Evolutionary conservation across 2,797 vertebrate genomes (phyloP).

Genomic region (Phylloscopus collybita): DNA sequence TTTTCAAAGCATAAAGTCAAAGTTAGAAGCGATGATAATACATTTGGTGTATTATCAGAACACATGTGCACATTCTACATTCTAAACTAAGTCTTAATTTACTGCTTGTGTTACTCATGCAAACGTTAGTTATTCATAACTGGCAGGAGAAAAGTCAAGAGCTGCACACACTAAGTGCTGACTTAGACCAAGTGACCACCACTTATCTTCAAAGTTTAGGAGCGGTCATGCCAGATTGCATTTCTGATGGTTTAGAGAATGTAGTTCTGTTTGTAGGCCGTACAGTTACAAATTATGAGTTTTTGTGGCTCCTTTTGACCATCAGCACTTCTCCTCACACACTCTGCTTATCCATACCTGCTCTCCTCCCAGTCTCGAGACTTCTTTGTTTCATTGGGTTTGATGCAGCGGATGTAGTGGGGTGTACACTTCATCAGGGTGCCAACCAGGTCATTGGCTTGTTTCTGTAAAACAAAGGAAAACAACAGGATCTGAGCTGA

Average conservation of each 20-base stretch:
- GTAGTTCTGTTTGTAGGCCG: neutral
- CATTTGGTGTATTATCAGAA: neutral
- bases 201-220: neutral
- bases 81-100: neutral
- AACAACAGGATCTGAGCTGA: neutral
- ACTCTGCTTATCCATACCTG: conserved; percentile 78
- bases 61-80: neutral
- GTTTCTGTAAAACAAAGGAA: conserved; percentile 82
- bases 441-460: conserved; percentile 97
- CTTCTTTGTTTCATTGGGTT: conserved; percentile 98
- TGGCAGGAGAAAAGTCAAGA: neutral
- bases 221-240: neutral
- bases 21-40: neutral
- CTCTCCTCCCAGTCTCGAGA: conserved; percentile 97
- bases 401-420: conserved; percentile 99
- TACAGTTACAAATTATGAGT: neutral
- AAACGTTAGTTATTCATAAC: neutral
- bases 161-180: neutral
- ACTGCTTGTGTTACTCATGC: neutral
- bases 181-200: neutral
- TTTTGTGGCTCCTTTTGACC: neutral
- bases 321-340: neutral
- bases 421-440: conserved; percentile 98
- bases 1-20: neutral
- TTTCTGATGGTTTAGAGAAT: neutral